These are phyloP conservation scores for Rafetus swinhoei DNA, from an alignment of 2,113 vertebrate species.

Conservation along the genomic window DNA sequence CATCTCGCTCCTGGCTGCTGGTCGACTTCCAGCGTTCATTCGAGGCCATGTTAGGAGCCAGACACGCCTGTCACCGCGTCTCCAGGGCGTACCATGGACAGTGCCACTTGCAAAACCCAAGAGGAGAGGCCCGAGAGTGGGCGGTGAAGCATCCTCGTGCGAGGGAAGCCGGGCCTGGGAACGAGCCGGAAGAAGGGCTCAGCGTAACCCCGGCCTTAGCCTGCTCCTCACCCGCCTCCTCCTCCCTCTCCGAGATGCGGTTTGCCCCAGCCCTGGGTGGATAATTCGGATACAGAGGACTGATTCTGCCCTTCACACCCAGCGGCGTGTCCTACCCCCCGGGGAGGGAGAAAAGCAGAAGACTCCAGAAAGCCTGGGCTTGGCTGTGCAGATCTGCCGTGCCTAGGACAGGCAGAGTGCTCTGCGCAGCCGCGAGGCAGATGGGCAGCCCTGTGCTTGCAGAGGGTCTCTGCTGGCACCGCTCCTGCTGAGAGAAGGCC, in stretches of 20 bases:
- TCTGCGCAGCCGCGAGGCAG: neutral
- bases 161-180: neutral
- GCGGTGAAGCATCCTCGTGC: neutral
- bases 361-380: accelerated
- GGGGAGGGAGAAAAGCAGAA: neutral
- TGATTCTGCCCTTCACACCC: accelerated
- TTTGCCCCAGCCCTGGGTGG: accelerated
- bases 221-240: no score
- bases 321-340: neutral
- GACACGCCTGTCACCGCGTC: neutral
- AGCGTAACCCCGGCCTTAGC: neutral
- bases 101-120: accelerated
- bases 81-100: accelerated
- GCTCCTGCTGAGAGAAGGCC: neutral
- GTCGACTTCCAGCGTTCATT: accelerated
- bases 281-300: accelerated
- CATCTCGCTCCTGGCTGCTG: no score
- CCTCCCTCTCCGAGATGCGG: accelerated
- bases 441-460: neutral
- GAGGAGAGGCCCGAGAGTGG: neutral
- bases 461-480: neutral
- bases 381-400: neutral
- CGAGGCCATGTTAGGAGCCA: accelerated
- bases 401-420: accelerated
- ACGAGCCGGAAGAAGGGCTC: neutral